Conservation (phyloP, 2,888 invertebrate genomes). For the Amiota communis region DNA sequence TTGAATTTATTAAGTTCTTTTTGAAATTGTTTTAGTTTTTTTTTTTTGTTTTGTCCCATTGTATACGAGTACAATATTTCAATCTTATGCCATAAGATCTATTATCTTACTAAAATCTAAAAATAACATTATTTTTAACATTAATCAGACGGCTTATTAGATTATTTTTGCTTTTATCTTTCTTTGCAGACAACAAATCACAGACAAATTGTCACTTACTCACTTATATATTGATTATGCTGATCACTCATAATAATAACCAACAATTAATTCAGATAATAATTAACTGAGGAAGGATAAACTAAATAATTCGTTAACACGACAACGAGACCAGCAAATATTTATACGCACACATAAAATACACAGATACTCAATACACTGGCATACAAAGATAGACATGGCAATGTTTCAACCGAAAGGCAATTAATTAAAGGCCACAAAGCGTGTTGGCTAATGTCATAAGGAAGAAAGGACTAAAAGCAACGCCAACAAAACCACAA, state of each 20-base stretch:
- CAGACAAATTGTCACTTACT: neutral
- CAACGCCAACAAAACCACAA: constrained; percentile 11
- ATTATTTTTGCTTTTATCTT: too few relatives aligned
- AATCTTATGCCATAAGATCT: too few relatives aligned
- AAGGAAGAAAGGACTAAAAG: neutral
- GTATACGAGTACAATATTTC: too few relatives aligned
- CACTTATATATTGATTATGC: constrained; percentile 12
- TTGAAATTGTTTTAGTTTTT: too few relatives aligned
- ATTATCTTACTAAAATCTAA: too few relatives aligned
- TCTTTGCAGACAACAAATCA: neutral
- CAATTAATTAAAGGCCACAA: constrained; percentile 27
- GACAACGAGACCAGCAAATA: too few relatives aligned
- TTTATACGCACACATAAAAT: neutral
- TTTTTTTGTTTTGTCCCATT: too few relatives aligned
- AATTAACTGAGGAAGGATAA: constrained; percentile 30
- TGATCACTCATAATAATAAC: constrained; percentile 20
- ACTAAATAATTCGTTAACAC: too few relatives aligned
- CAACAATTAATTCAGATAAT: constrained; percentile 18
- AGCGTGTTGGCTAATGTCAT: neutral
- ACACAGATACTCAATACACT: neutral
- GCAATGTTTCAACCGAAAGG: constrained; percentile 23
- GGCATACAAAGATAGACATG: neutral
- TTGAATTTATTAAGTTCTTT: too few relatives aligned
- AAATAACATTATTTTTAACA: too few relatives aligned
- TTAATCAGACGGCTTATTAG: too few relatives aligned